Conservation (phyloP, 2,113 vertebrate species). For the Notarius lentiginosus region DNA sequence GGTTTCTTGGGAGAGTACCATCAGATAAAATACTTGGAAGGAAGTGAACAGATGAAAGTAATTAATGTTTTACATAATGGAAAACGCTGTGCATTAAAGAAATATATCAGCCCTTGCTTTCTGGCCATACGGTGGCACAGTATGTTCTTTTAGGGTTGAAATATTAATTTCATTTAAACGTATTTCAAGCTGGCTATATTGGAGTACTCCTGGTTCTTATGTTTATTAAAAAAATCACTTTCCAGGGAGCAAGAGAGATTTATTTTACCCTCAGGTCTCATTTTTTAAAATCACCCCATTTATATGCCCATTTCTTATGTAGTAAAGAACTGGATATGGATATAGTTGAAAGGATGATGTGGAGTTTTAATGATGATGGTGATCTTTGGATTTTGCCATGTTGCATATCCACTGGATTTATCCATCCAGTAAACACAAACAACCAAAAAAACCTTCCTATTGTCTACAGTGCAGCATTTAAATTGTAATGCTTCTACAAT, state of each 20-base stretch:
- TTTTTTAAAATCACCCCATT: slow-evolving; percentile 20
- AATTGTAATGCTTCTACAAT: not conserved
- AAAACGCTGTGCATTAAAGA: slow-evolving; percentile 31
- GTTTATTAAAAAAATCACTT: slow-evolving; percentile 12
- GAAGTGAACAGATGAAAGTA: slow-evolving; percentile 47
- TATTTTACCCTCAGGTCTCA: slow-evolving; percentile 9
- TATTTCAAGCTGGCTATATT: not conserved
- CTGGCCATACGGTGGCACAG: not conserved
- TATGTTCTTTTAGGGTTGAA: not conserved
- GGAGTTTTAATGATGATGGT: not conserved
- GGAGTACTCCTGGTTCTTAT: not conserved
- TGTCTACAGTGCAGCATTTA: not conserved
- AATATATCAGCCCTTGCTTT: slow-evolving; percentile 6
- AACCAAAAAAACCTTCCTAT: not conserved
- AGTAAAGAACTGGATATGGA: not conserved
- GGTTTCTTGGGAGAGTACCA: slow-evolving; percentile 9
- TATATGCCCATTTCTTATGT: slow-evolving; percentile 24
- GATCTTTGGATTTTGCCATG: slow-evolving; percentile 7
- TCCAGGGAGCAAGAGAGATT: slow-evolving; percentile 13
- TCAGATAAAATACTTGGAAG: slow-evolving; percentile 42
- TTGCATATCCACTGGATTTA: not conserved
- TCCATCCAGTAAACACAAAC: not conserved
- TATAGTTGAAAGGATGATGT: not conserved
- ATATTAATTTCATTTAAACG: not conserved
- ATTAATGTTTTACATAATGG: slow-evolving; percentile 40